Evolutionary conservation across 1,140 invertebrate genomes (phyloP).

Genomic region (Diabrotica virgifera): DNA sequence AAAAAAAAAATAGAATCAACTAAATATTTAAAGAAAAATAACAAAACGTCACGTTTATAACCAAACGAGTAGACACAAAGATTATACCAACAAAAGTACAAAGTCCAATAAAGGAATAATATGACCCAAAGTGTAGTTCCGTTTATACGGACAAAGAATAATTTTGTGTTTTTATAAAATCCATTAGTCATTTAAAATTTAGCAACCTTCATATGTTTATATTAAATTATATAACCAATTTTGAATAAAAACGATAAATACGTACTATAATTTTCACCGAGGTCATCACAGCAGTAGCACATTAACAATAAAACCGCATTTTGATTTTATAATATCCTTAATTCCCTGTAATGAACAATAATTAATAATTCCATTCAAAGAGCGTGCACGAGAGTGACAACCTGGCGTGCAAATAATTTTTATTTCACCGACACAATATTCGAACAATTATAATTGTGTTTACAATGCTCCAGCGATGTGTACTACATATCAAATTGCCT

Average conservation of each 20-base stretch:
- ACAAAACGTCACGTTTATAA: no score
- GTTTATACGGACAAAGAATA: no score
- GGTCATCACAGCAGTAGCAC: not conserved
- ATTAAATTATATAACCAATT: constrained; percentile 1
- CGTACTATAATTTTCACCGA: not conserved
- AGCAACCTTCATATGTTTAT: not conserved
- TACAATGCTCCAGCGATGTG: constrained; percentile 16
- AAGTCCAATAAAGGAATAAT: no score
- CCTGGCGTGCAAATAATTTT: constrained; percentile 23
- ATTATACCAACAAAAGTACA: no score
- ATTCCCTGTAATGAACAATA: not conserved
- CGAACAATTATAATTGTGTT: constrained; percentile 23
- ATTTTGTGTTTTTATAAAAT: no score
- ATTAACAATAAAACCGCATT: not conserved
- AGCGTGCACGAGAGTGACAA: constrained; percentile 8
- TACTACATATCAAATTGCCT: constrained; percentile 22
- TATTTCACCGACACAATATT: constrained; percentile 17
- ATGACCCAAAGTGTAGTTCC: no score
- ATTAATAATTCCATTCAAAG: not conserved
- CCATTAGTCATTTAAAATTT: no score
- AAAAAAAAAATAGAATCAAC: no score
- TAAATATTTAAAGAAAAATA: no score
- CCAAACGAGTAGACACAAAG: no score
- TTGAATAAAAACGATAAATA: no score
- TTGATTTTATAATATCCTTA: not conserved